Conservation (phyloP, 2,888 invertebrate genomes). For the Drosophila subsilvestris region DNA sequence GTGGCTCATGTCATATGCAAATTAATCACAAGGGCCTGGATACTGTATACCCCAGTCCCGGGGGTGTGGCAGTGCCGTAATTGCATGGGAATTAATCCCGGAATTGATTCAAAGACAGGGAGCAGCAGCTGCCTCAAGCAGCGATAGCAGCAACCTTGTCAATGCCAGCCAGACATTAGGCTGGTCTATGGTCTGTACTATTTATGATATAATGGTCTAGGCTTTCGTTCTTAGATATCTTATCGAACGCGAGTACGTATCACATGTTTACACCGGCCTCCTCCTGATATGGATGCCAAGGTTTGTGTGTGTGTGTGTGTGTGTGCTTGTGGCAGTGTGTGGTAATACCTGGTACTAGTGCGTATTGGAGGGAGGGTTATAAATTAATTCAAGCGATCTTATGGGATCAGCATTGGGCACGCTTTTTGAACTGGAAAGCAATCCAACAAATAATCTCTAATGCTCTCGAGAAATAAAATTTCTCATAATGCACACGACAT, state of each 20-base stretch:
- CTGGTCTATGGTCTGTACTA: constrained; percentile 1
- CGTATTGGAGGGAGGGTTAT: background rate
- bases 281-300: constrained; percentile 29
- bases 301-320: background rate
- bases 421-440: background rate
- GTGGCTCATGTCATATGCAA: constrained; percentile 71
- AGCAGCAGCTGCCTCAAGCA: constrained; percentile 45
- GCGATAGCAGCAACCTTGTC: constrained; percentile 20
- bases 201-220: constrained; percentile 32
- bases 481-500: no score
- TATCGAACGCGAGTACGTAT: constrained; percentile 17
- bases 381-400: background rate
- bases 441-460: background rate
- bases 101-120: constrained; percentile 49
- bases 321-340: constrained; percentile 1
- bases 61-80: constrained; percentile 33
- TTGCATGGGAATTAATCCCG: constrained; percentile 42
- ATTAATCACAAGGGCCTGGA: constrained; percentile 59
- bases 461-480: background rate
- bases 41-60: background rate
- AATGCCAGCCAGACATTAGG: constrained; percentile 14
- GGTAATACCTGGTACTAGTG: constrained; percentile 26
- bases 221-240: constrained; percentile 24
- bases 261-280: constrained; percentile 28
- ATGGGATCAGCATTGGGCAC: background rate